phyloP scores from a whole-genome alignment of 2,113 vertebrate species.

The Myocastor coypus region DNA sequence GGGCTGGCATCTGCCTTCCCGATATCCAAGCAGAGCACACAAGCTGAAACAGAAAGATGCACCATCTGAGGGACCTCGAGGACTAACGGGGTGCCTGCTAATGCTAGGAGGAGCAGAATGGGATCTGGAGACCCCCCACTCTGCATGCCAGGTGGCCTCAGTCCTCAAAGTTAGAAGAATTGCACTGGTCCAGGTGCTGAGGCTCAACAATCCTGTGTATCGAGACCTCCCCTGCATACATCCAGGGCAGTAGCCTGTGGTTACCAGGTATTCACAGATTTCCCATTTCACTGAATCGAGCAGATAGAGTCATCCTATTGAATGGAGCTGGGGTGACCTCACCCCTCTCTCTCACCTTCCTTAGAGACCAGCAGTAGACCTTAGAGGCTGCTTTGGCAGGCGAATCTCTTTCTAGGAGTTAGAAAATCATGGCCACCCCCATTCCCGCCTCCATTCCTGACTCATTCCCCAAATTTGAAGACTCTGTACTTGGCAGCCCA shows the following conservation, averaged over 20 bases:
- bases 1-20: fast-evolving
- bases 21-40: too few relatives aligned
- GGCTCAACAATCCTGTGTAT: not conserved
- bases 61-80: fast-evolving
- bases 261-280: not conserved
- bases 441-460: not conserved
- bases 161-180: not conserved
- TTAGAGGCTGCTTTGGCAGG: not conserved
- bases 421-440: not conserved
- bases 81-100: not conserved
- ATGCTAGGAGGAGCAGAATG: not conserved
- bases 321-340: not conserved
- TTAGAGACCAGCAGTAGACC: not conserved
- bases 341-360: fast-evolving
- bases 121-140: not conserved
- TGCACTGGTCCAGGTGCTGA: not conserved
- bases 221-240: fast-evolving
- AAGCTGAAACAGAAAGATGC: not conserved
- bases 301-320: not conserved
- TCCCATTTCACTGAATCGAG: fast-evolving
- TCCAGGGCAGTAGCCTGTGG: too few relatives aligned
- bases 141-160: not conserved
- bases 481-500: not conserved
- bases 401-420: not conserved
- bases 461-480: not conserved